Percentiles rank a stretch among this genome's conserved stretches.
These are phyloP conservation scores for Synanthedon andrenaeformis DNA, from an alignment of 2,888 invertebrate species.

Conservation along the genomic window DNA sequence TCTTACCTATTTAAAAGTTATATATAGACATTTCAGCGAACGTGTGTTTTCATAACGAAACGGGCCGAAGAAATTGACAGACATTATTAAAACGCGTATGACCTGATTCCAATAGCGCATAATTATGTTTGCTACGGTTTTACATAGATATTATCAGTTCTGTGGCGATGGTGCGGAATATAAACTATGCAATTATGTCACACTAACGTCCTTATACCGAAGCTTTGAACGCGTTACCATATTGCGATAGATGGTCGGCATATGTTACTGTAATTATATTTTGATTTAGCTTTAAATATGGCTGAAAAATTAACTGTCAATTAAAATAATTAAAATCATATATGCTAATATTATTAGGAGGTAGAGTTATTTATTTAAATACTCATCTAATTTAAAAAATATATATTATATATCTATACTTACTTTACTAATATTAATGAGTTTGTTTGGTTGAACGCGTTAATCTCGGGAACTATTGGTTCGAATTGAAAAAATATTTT, in stretches of 20 bases:
- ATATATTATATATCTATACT: too few species aligned
- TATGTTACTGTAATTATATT: neutral
- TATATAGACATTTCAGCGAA: neutral
- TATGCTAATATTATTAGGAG: too few species aligned
- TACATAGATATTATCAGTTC: neutral
- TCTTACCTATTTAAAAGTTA: too few species aligned
- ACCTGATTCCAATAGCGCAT: neutral
- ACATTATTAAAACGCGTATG: neutral
- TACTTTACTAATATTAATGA: too few species aligned
- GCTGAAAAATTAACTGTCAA: too few species aligned
- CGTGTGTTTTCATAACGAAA: neutral
- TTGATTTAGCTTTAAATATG: too few species aligned
- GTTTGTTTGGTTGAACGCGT: too few species aligned
- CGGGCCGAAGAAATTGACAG: neutral
- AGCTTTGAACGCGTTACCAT: constrained; percentile 1
- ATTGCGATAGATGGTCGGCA: constrained; percentile 1
- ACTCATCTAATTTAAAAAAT: too few species aligned
- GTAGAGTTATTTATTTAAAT: too few species aligned
- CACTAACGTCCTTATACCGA: constrained; percentile 8
- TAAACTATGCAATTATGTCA: constrained; percentile 12
- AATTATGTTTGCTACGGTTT: neutral
- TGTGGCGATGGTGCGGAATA: constrained; percentile 11
- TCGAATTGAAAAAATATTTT: too few species aligned
- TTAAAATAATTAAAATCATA: too few species aligned
- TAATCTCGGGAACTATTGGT: too few species aligned